A percentile compares a stretch with the other conserved stretches of the same genome.
These are phyloP conservation scores for human (Homo sapiens) DNA, from an alignment of 2,113 vertebrate genomes.

Conservation along the genomic window DNA sequence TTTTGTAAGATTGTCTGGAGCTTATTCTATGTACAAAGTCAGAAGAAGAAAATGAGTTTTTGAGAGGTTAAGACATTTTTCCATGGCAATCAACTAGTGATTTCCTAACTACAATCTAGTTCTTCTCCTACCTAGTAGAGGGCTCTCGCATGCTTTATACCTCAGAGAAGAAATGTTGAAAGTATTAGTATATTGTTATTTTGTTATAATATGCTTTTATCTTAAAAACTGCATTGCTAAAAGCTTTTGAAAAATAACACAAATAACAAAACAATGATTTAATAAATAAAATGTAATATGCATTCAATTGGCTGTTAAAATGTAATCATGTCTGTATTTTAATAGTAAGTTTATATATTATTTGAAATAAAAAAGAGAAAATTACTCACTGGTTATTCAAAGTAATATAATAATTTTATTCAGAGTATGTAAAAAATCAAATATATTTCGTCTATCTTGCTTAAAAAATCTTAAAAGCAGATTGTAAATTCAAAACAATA, in stretches of 20 bases:
- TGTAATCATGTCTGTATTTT: background rate
- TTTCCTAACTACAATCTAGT: background rate
- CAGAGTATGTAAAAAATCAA: background rate
- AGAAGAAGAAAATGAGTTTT: background rate
- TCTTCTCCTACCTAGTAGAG: background rate
- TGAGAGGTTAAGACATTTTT: background rate
- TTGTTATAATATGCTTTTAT: background rate
- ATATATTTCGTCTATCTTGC: background rate
- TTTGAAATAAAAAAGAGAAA: slow-evolving; percentile 6
- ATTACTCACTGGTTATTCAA: background rate
- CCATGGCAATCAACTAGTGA: background rate
- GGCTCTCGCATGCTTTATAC: background rate
- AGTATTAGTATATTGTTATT: background rate
- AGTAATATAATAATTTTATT: background rate
- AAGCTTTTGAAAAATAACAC: background rate
- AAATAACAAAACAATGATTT: background rate
- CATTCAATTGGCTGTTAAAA: background rate
- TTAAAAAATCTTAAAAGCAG: background rate
- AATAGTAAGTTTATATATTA: background rate
- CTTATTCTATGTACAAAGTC: background rate
- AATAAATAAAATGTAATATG: background rate
- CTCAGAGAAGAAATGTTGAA: background rate
- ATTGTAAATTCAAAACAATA: background rate
- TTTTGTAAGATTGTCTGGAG: background rate
- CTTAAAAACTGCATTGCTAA: background rate